phyloP scores from a whole-genome alignment of 2,797 vertebrate species.

The Graptemys geographica region DNA sequence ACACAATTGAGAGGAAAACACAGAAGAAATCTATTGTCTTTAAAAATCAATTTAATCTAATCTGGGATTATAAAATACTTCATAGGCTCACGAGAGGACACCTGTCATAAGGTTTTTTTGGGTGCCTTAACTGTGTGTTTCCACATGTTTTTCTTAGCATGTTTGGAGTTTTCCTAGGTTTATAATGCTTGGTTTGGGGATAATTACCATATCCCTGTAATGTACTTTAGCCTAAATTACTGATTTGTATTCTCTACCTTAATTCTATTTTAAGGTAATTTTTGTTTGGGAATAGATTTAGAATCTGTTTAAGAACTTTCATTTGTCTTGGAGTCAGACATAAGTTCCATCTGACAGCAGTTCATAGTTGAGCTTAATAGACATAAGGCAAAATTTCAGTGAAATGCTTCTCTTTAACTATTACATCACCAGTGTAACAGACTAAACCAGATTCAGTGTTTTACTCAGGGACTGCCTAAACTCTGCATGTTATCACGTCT shows the following conservation, averaged over 20 bases:
- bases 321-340: neutral
- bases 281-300: neutral
- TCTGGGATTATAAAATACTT: neutral
- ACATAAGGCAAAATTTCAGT: neutral
- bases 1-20: neutral
- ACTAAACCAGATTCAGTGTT: neutral
- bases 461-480: accelerated
- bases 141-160: neutral
- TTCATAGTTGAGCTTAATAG: neutral
- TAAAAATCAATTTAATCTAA: neutral
- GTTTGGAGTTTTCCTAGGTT: neutral
- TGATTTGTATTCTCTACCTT: neutral
- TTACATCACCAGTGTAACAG: neutral
- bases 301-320: neutral
- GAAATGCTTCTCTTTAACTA: neutral
- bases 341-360: neutral
- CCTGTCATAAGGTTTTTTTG: neutral
- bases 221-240: neutral
- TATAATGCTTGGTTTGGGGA: neutral
- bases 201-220: neutral
- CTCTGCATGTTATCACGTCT: accelerated
- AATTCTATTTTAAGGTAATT: neutral
- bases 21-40: neutral
- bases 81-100: neutral
- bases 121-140: neutral